phyloP scores from a whole-genome alignment of 92 coral and sea anemone genomes.

The Epizoanthus fatuus region DNA sequence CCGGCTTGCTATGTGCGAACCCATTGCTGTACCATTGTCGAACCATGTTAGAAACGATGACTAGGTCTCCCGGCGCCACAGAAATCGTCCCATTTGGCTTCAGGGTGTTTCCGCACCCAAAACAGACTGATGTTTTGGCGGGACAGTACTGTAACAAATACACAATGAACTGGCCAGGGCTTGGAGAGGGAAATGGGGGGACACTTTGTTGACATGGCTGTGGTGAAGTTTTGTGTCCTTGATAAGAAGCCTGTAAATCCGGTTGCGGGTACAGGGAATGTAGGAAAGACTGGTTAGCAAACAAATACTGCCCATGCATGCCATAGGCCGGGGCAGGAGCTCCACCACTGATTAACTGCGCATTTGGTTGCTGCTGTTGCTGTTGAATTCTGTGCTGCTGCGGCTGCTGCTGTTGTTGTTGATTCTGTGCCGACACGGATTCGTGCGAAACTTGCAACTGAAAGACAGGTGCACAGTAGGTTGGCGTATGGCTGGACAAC shows the following conservation, averaged over 20 bases:
- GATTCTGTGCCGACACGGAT: too few species aligned
- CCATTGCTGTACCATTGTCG: constrained; percentile 11
- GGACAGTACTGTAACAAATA: constrained; percentile 34
- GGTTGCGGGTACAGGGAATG: background rate
- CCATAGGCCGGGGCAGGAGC: too few species aligned
- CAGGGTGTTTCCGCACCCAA: constrained; percentile 7
- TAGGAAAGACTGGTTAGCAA: too few species aligned
- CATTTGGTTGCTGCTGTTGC: too few species aligned
- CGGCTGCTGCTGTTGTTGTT: too few species aligned
- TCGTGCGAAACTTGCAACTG: background rate
- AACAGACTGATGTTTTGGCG: constrained; percentile 20
- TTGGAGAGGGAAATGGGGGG: constrained; percentile 6
- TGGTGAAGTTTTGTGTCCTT: too few species aligned
- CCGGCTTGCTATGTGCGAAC: background rate
- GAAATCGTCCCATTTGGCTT: constrained; percentile 19
- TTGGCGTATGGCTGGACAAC: background rate
- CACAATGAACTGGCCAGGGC: constrained; percentile 12
- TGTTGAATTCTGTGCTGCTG: too few species aligned
- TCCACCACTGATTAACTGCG: too few species aligned
- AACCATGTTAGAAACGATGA: constrained; percentile 28
- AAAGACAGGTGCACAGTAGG: background rate
- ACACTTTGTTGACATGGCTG: background rate
- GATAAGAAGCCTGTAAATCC: too few species aligned
- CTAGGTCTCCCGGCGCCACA: constrained; percentile 17
- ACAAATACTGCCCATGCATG: too few species aligned